phyloP scores from a whole-genome alignment of 2,113 vertebrate genomes.

The Mionectes macconnelli region DNA sequence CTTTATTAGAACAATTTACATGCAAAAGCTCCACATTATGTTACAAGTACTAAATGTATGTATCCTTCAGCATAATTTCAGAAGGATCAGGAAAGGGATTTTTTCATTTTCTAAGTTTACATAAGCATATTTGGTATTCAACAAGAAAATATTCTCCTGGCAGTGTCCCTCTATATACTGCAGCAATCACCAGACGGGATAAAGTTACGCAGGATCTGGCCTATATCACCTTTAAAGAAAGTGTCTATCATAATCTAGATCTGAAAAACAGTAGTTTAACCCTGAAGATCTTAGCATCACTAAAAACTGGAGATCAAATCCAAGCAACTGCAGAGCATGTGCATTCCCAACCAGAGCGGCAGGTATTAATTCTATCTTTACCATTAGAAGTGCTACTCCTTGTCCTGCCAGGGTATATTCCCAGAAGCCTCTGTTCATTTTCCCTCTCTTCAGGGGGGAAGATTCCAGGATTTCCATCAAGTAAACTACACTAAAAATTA shows the following conservation, averaged over 20 bases:
- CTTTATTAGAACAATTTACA: slow-evolving; percentile 44
- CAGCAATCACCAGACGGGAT: neutral
- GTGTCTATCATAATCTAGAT: neutral
- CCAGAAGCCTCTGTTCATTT: neutral
- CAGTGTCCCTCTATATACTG: neutral
- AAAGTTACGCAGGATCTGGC: neutral
- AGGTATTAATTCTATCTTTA: neutral
- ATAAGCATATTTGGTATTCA: neutral
- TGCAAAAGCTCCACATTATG: neutral
- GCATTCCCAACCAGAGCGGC: neutral
- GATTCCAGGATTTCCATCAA: neutral
- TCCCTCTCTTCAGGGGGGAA: neutral
- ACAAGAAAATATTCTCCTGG: neutral
- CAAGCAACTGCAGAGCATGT: neutral
- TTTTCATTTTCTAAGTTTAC: slow-evolving; percentile 29
- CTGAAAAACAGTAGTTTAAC: neutral
- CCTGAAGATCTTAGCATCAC: neutral
- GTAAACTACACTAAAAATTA: neutral
- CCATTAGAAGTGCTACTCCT: neutral
- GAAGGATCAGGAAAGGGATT: neutral
- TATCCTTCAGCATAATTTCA: slow-evolving; percentile 24
- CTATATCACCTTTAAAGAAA: neutral
- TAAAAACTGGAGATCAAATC: neutral
- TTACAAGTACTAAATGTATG: neutral
- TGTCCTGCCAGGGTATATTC: neutral